Evolutionary conservation across 2,797 vertebrate species (phyloP).

Genomic region (Enteromius trimaculatus): DNA sequence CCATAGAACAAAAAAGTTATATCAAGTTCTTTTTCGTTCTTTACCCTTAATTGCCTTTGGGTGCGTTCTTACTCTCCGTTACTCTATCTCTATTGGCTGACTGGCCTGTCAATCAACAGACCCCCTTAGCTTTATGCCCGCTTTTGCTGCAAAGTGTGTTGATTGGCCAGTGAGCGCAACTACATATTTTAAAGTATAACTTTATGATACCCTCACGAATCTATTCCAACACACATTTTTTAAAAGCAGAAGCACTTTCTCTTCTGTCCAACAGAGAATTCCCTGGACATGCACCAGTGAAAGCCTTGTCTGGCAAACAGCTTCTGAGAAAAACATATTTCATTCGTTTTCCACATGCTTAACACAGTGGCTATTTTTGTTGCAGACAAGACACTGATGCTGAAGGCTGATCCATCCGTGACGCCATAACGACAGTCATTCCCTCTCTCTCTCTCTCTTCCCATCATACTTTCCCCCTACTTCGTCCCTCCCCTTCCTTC

Average conservation of each 20-base stretch:
- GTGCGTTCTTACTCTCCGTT: conserved; percentile 72
- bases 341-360: conserved; percentile 24
- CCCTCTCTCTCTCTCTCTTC: conserved; percentile 51
- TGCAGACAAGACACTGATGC: conserved; percentile 21
- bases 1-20: conserved; percentile 72
- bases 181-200: conserved; percentile 45
- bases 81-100: conserved; percentile 71
- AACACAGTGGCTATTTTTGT: background rate
- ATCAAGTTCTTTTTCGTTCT: conserved; percentile 86
- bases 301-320: conserved; percentile 31
- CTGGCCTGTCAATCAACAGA: conserved; percentile 70
- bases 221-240: conserved; percentile 37
- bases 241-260: conserved; percentile 34
- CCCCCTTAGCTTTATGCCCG: conserved; percentile 56
- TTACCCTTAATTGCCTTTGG: conserved; percentile 87
- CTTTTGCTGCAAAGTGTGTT: conserved; percentile 41
- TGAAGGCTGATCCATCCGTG: conserved; percentile 66
- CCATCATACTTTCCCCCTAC: conserved; percentile 28
- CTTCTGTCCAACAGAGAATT: conserved; percentile 27
- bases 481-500: conserved; percentile 40
- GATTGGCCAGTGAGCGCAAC: conserved; percentile 49
- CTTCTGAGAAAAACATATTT: conserved; percentile 23
- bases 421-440: conserved; percentile 65
- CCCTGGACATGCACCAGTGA: conserved; percentile 38
- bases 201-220: conserved; percentile 33